These are phyloP conservation scores for Willowsia nigromaculata DNA, from an alignment of 2,888 invertebrate species.

Conservation along the genomic window DNA sequence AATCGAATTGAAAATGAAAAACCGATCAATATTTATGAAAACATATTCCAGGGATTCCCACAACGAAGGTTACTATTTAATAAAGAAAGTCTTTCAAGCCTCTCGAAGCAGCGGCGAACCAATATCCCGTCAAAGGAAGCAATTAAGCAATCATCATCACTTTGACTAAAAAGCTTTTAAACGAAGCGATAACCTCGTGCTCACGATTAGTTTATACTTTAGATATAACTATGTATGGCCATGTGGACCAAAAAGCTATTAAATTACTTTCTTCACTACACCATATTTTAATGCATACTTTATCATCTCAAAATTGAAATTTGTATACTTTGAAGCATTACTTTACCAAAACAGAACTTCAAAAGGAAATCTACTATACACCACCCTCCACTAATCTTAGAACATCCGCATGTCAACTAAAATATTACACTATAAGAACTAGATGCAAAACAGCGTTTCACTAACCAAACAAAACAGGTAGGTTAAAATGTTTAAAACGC, in stretches of 20 bases:
- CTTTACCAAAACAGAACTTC: no score
- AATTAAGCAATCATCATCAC: constrained; percentile 49
- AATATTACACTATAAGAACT: no score
- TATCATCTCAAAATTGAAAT: no score
- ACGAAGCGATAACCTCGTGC: constrained; percentile 40
- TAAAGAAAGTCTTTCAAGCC: background rate
- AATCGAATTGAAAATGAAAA: background rate
- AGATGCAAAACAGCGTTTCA: no score
- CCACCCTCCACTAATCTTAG: no score
- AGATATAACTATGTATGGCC: background rate
- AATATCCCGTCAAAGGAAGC: background rate
- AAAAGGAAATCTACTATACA: no score
- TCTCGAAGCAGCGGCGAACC: background rate
- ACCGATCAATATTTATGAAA: background rate
- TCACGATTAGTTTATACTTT: background rate
- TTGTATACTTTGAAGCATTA: no score
- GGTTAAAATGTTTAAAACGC: no score
- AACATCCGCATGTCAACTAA: no score
- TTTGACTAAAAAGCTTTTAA: constrained; percentile 36
- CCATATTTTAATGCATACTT: no score
- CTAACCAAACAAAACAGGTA: no score
- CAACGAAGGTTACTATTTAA: background rate
- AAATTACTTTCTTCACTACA: background rate
- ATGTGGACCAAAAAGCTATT: background rate
- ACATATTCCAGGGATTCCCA: background rate